Evolutionary conservation across 2,113 vertebrate genomes (phyloP).

Genomic region (Xyrauchen texanus): DNA sequence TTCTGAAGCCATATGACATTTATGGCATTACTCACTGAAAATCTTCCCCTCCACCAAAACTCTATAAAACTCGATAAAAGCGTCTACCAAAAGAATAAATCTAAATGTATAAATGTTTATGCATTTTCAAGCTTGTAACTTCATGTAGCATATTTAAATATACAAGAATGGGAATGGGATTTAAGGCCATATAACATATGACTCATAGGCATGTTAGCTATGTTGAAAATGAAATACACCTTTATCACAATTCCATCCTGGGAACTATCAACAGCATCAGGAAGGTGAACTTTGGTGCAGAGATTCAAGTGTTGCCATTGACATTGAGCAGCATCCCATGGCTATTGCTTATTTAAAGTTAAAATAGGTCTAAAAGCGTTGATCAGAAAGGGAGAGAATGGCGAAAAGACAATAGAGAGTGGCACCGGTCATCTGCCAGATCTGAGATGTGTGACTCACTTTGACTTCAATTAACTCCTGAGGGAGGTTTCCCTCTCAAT

Average conservation of each 20-base stretch:
- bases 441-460: slow-evolving; percentile 76
- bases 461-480: slow-evolving; percentile 83
- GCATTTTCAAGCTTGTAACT: no score
- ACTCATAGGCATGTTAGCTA: no score
- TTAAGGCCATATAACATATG: no score
- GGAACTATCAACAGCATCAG: slow-evolving; percentile 16
- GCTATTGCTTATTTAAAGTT: slow-evolving; percentile 60
- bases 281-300: slow-evolving; percentile 43
- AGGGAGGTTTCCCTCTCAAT: slow-evolving; percentile 73
- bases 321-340: slow-evolving; percentile 61
- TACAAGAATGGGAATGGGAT: no score
- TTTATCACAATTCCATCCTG: not conserved
- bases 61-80: no score
- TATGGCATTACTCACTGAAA: no score
- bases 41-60: no score
- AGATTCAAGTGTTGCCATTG: slow-evolving; percentile 48
- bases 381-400: slow-evolving; percentile 57
- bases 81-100: no score
- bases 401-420: slow-evolving; percentile 56
- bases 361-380: slow-evolving; percentile 24
- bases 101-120: no score
- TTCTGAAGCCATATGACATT: no score
- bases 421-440: slow-evolving; percentile 75
- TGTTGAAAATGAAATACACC: no score
- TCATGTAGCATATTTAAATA: no score